Evolutionary conservation across 2,113 vertebrate species (phyloP).

Genomic region (Thunnus thynnus): DNA sequence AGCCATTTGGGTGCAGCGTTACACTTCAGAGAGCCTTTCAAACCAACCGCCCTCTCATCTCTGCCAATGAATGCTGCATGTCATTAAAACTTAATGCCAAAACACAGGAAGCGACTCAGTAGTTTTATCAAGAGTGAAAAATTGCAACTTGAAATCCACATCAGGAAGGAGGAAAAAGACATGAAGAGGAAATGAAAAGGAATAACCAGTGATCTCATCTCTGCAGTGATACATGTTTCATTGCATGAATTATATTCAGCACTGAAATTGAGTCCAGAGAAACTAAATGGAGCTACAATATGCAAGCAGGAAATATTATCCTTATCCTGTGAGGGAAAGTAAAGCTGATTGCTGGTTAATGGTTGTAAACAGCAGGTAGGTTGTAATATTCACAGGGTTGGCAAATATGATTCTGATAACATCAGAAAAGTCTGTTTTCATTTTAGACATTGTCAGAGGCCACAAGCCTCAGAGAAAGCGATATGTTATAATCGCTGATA

Average conservation of each 20-base stretch:
- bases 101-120: slow-evolving; percentile 62
- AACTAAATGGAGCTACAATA: slow-evolving; percentile 11
- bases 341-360: slow-evolving; percentile 37
- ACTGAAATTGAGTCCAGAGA: slow-evolving; percentile 38
- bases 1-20: slow-evolving; percentile 62
- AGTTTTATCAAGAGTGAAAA: slow-evolving; percentile 63
- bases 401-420: not conserved
- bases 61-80: slow-evolving; percentile 70
- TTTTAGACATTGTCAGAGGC: not conserved
- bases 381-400: not conserved
- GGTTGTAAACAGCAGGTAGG: slow-evolving; percentile 23
- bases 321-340: slow-evolving; percentile 13
- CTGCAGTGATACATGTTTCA: slow-evolving; percentile 45
- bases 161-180: slow-evolving; percentile 15
- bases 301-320: not conserved
- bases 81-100: slow-evolving; percentile 77
- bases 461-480: not conserved
- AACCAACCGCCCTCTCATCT: slow-evolving; percentile 71
- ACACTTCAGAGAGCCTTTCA: slow-evolving; percentile 78
- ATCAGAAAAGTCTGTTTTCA: slow-evolving; percentile 5
- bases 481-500: slow-evolving; percentile 11
- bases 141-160: slow-evolving; percentile 58
- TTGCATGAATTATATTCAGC: slow-evolving; percentile 53
- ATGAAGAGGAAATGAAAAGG: slow-evolving; percentile 49
- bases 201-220: slow-evolving; percentile 52